phyloP scores from a whole-genome alignment of 2,797 vertebrate species.

The Acipenser transmontanus region DNA sequence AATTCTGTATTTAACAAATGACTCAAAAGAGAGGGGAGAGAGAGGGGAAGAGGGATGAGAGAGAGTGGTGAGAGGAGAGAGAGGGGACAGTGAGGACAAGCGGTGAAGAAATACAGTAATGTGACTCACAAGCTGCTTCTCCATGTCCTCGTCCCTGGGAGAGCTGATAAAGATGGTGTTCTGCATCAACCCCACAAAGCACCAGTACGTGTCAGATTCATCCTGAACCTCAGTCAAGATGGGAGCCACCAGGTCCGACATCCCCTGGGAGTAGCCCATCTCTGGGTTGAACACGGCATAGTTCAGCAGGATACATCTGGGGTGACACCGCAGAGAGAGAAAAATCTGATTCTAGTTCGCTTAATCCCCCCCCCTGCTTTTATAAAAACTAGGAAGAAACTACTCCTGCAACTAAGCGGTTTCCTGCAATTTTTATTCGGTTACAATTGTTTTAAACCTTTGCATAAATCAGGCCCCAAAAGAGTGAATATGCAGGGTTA shows the following conservation, averaged over 20 bases:
- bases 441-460: no score
- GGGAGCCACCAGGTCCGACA: constrained; percentile 97
- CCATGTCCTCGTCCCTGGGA: constrained; percentile 94
- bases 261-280: constrained; percentile 94
- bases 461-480: no score
- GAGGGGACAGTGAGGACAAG: neutral
- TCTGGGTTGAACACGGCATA: constrained; percentile 87
- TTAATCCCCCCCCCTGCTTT: constrained; percentile 21
- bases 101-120: neutral
- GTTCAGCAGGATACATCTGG: constrained; percentile 88
- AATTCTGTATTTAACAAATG: no score
- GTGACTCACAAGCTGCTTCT: constrained; percentile 86
- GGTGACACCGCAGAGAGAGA: no score
- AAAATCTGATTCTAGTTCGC: constrained; percentile 33
- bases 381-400: constrained; percentile 40
- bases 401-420: constrained; percentile 45
- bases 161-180: constrained; percentile 97
- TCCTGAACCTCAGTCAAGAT: constrained; percentile 89
- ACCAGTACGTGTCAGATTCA: constrained; percentile 97
- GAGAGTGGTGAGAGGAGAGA: neutral
- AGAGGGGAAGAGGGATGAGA: rapidly evolving
- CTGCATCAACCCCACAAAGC: constrained; percentile 97
- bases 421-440: constrained; percentile 44
- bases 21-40: neutral
- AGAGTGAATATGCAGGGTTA: no score